These are phyloP conservation scores for Argyra leucocephala DNA, from an alignment of 2,888 invertebrate species.

Conservation along the genomic window DNA sequence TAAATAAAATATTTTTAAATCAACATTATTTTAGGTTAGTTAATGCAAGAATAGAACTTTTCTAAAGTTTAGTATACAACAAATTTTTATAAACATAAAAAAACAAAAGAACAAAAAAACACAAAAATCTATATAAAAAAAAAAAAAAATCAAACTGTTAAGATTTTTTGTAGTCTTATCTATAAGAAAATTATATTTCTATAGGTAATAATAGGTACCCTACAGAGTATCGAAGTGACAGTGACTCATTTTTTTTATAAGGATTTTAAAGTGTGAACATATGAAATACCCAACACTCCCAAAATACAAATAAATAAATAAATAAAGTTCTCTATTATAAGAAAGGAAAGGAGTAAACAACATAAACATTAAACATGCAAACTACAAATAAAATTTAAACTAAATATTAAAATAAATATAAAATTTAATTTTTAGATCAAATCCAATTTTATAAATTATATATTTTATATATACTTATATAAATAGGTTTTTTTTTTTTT, in stretches of 20 bases:
- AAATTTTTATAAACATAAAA: too few species aligned
- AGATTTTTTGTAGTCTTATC: conserved; percentile 2
- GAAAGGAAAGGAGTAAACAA: too few species aligned
- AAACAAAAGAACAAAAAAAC: neutral
- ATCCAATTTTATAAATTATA: neutral
- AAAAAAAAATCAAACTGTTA: neutral
- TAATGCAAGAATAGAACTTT: too few species aligned
- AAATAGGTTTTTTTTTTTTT: neutral
- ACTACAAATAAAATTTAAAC: neutral
- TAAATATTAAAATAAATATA: neutral
- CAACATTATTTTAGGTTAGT: too few species aligned
- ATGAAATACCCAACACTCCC: neutral
- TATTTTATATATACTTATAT: neutral
- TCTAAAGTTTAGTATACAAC: too few species aligned
- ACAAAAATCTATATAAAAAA: neutral
- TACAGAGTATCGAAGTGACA: neutral
- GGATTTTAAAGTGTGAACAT: neutral
- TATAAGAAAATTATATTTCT: neutral
- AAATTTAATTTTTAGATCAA: neutral
- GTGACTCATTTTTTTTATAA: conserved; percentile 3
- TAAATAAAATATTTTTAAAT: too few species aligned
- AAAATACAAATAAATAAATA: neutral
- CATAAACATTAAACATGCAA: conserved; percentile 6
- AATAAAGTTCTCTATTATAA: too few species aligned
- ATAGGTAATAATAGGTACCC: conserved; percentile 3